phyloP scores from a whole-genome alignment of 2,888 invertebrate species.

The Hirtodrosophila cameraria region DNA sequence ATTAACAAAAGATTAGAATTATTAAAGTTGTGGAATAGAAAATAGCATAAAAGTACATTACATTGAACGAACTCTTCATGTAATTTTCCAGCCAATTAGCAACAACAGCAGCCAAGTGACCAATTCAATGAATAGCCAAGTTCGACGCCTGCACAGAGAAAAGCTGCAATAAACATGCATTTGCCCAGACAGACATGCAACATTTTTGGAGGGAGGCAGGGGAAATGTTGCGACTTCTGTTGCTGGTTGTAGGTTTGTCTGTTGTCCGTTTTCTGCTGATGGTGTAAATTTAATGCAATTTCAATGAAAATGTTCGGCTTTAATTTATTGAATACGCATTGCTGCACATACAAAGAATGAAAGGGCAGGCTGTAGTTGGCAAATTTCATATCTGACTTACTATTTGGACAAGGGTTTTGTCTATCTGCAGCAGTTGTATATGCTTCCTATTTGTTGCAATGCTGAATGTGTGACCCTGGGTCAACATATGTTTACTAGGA shows the following conservation, averaged over 20 bases:
- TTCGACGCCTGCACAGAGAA: background rate
- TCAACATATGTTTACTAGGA: background rate
- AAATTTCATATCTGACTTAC: conserved; percentile 16
- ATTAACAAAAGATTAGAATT: conserved; percentile 1
- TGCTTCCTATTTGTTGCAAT: conserved; percentile 14
- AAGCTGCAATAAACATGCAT: conserved; percentile 8
- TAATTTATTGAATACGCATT: conserved; percentile 37
- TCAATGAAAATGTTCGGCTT: conserved; percentile 46
- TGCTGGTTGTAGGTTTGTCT: conserved; percentile 8
- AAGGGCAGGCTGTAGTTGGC: conserved; percentile 1
- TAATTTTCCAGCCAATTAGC: conserved; percentile 27
- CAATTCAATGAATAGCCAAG: conserved; percentile 23
- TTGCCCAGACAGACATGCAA: conserved; percentile 10
- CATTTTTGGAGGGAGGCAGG: conserved; percentile 7
- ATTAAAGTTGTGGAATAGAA: background rate
- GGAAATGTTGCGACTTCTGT: conserved; percentile 15
- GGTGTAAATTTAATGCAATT: conserved; percentile 40
- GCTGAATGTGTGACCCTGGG: background rate
- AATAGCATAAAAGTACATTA: background rate
- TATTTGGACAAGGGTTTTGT: conserved; percentile 13
- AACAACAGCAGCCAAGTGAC: conserved; percentile 17
- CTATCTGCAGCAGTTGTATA: conserved; percentile 9
- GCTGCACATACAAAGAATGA: background rate
- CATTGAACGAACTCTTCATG: background rate
- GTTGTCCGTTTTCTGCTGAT: conserved; percentile 9